A percentile compares a stretch with the other conserved stretches of the same genome.
phyloP scores from a whole-genome alignment of 2,797 vertebrate genomes.

The Tangara arthus region DNA sequence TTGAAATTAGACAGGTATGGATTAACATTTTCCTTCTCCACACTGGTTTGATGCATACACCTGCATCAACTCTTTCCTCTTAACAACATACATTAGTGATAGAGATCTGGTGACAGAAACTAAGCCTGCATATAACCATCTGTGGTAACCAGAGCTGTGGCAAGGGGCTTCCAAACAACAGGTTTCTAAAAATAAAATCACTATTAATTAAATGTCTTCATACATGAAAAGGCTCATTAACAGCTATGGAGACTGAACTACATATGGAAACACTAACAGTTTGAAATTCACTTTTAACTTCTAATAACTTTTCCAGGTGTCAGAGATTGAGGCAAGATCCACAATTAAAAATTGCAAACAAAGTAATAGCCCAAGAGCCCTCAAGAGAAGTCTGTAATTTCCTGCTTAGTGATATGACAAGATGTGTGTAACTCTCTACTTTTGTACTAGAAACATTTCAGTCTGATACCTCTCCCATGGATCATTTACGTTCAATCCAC shows the following conservation, averaged over 20 bases:
- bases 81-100: background rate
- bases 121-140: background rate
- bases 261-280: background rate
- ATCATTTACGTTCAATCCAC: background rate
- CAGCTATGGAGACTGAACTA: background rate
- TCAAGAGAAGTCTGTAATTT: background rate
- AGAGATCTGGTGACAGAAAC: background rate
- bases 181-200: background rate
- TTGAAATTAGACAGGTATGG: background rate
- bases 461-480: background rate
- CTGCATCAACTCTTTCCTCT: background rate
- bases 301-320: background rate
- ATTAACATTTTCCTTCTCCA: background rate
- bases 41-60: background rate
- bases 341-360: background rate
- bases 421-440: background rate
- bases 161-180: background rate
- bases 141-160: background rate
- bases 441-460: background rate
- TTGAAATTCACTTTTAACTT: background rate
- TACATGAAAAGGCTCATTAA: background rate
- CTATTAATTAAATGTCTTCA: background rate
- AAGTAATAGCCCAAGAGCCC: background rate
- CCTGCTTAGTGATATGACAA: background rate
- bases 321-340: background rate